A percentile compares a stretch with the other conserved stretches of the same genome.
These are phyloP conservation scores for Verasper variegatus DNA, from an alignment of 2,113 vertebrate genomes.

Conservation along the genomic window DNA sequence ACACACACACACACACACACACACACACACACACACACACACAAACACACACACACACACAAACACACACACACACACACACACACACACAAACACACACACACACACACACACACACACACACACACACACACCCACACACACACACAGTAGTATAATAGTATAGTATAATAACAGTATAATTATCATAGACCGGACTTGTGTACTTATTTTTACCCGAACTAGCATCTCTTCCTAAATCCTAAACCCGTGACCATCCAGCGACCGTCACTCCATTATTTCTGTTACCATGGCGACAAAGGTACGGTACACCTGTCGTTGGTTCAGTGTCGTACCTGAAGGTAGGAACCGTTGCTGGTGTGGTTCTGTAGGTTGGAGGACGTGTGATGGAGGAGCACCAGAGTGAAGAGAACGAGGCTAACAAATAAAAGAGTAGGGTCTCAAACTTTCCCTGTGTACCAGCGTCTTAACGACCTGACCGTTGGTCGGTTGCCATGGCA, in stretches of 20 bases:
- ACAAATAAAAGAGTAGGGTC: background rate
- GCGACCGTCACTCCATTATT: too few species aligned
- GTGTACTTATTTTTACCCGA: too few species aligned
- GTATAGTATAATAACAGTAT: too few species aligned
- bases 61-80: constrained; percentile 42
- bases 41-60: constrained; percentile 41
- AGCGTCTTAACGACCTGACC: constrained; percentile 37
- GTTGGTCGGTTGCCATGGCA: constrained; percentile 65
- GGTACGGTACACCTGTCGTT: too few species aligned
- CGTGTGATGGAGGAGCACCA: too few species aligned
- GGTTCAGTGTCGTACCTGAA: too few species aligned
- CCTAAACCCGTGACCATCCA: too few species aligned
- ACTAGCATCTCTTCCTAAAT: too few species aligned
- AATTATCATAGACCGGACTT: background rate
- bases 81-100: constrained; percentile 45
- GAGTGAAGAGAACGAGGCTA: background rate
- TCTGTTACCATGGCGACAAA: too few species aligned
- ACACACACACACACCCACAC: constrained; percentile 46
- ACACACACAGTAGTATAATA: constrained; percentile 4
- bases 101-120: constrained; percentile 42
- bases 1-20: constrained; percentile 25
- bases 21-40: constrained; percentile 36
- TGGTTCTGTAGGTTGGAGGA: too few species aligned
- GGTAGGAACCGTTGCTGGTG: too few species aligned
- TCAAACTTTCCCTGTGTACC: background rate